A percentile compares a stretch with the other conserved stretches of the same genome.
phyloP scores from a whole-genome alignment of 2,888 invertebrate genomes.

The Apotomis capreana region DNA sequence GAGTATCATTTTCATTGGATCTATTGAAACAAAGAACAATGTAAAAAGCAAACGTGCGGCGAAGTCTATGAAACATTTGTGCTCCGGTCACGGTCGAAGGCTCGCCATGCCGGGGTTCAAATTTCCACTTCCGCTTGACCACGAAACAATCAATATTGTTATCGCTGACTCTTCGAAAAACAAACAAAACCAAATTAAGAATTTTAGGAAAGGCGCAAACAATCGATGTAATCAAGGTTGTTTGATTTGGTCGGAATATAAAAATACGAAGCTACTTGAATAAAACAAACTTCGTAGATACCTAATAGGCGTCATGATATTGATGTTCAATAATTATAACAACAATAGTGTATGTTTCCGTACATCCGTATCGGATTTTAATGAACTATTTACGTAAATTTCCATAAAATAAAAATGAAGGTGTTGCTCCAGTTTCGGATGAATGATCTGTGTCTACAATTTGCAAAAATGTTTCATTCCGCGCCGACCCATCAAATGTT shows the following conservation, averaged over 20 bases:
- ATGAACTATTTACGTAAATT: neutral
- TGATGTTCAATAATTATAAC: no score
- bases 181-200: conserved; percentile 70
- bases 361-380: neutral
- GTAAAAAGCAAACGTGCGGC: conserved; percentile 66
- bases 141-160: conserved; percentile 79
- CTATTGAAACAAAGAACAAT: conserved; percentile 64
- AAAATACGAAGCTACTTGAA: neutral
- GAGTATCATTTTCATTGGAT: conserved; percentile 52
- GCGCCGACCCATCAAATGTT: conserved; percentile 49
- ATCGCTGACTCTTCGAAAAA: conserved; percentile 71
- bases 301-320: no score
- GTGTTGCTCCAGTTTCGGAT: neutral
- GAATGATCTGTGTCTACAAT: conserved; percentile 41
- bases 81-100: conserved; percentile 75
- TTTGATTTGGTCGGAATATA: conserved; percentile 7
- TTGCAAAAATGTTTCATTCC: conserved; percentile 54
- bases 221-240: conserved; percentile 51
- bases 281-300: neutral
- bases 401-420: neutral
- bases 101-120: conserved; percentile 72
- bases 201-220: conserved; percentile 55
- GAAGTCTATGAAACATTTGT: conserved; percentile 66
- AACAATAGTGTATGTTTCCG: no score
- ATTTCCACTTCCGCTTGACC: conserved; percentile 77